Conservation (phyloP, 1,140 invertebrate genomes). For the Melanaphis sacchari region DNA sequence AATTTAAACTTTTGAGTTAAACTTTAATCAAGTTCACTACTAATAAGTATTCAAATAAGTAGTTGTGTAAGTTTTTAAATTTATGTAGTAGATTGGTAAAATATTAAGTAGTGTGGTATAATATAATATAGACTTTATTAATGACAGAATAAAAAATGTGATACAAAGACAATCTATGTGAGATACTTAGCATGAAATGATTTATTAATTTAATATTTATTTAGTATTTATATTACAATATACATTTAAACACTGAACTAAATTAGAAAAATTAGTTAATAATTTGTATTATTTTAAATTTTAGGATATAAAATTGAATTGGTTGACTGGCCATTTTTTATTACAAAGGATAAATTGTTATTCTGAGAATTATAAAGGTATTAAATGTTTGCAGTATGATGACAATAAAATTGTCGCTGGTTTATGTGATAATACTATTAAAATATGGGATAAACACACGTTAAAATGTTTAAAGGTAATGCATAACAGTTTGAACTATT, state of each 20-base stretch:
- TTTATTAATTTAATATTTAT: not conserved
- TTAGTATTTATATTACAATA: not conserved
- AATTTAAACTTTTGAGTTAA: not conserved
- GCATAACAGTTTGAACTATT: not conserved
- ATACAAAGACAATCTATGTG: not conserved
- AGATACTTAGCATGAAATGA: not conserved
- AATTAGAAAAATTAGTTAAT: not conserved
- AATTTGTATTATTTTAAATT: slow-evolving; percentile 61
- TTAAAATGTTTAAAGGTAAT: slow-evolving; percentile 85
- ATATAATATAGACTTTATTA: no score
- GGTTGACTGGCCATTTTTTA: slow-evolving; percentile 94
- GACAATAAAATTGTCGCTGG: slow-evolving; percentile 99
- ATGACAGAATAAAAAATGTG: not conserved
- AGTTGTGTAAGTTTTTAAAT: not conserved
- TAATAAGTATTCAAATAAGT: not conserved
- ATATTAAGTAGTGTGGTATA: no score
- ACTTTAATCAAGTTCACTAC: not conserved
- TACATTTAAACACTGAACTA: not conserved
- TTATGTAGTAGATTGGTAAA: no score
- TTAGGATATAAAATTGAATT: slow-evolving; percentile 96
- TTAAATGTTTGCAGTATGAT: slow-evolving; percentile 99
- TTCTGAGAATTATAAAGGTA: slow-evolving; percentile 97
- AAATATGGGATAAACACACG: slow-evolving; percentile 94
- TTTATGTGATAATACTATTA: slow-evolving; percentile 98
- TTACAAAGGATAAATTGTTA: slow-evolving; percentile 97